A percentile compares a stretch with the other conserved stretches of the same genome.
Evolutionary conservation across 2,797 vertebrate genomes (phyloP).

Genomic region (Oryzias sinensis): DNA sequence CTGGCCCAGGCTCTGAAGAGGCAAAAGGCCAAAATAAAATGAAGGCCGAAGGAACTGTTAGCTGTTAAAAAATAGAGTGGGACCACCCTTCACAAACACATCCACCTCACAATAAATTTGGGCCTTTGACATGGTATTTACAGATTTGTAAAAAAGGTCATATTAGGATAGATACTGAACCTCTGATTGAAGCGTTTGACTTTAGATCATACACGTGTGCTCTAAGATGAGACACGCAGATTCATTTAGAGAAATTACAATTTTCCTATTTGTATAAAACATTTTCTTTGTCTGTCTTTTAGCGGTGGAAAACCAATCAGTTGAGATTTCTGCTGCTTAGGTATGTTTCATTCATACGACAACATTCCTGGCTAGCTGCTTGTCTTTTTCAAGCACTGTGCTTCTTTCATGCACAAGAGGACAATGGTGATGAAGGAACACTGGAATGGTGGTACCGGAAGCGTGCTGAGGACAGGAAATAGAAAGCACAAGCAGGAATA

Average conservation of each 20-base stretch:
- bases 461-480: slow-evolving; percentile 70
- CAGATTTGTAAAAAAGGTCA: not conserved
- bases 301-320: not conserved
- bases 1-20: slow-evolving; percentile 53
- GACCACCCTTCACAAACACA: slow-evolving; percentile 36
- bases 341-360: slow-evolving; percentile 21
- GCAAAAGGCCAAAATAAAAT: slow-evolving; percentile 65
- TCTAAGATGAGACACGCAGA: not conserved
- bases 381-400: slow-evolving; percentile 31
- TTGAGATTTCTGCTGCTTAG: slow-evolving; percentile 7
- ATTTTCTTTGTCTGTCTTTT: too few species aligned
- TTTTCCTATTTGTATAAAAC: too few species aligned
- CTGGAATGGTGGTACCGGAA: slow-evolving; percentile 64
- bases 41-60: slow-evolving; percentile 31
- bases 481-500: slow-evolving; percentile 74
- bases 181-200: not conserved
- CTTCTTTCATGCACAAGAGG: slow-evolving; percentile 38
- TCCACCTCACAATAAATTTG: slow-evolving; percentile 23
- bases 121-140: not conserved
- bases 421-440: slow-evolving; percentile 52
- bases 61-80: slow-evolving; percentile 48
- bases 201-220: not conserved
- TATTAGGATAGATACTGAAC: not conserved
- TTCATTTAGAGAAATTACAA: not conserved
- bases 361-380: slow-evolving; percentile 43